These are phyloP conservation scores for Acleris literana DNA, from an alignment of 2,888 invertebrate species.

Conservation along the genomic window DNA sequence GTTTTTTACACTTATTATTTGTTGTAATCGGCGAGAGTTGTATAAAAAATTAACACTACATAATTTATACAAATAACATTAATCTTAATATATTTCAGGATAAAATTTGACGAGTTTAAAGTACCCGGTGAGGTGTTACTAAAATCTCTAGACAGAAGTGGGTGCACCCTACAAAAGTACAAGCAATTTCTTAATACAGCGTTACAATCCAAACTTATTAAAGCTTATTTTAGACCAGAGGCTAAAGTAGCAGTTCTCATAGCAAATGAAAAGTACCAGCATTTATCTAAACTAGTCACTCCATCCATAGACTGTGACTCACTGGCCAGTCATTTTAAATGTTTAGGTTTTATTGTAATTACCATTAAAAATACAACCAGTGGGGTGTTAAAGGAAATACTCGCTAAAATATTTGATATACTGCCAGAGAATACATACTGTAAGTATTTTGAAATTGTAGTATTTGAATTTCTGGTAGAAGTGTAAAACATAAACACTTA, in stretches of 20 bases:
- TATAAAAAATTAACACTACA: too few species aligned
- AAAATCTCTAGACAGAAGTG: constrained; percentile 62
- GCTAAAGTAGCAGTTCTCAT: constrained; percentile 74
- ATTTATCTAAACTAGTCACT: constrained; percentile 69
- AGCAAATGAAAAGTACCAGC: constrained; percentile 69
- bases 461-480: too few species aligned
- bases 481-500: too few species aligned
- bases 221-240: constrained; percentile 63
- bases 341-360: constrained; percentile 67
- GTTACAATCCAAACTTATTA: constrained; percentile 51
- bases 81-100: constrained; percentile 50
- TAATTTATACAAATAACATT: constrained; percentile 2
- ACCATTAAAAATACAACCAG: constrained; percentile 63
- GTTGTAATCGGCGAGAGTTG: too few species aligned
- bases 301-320: constrained; percentile 73
- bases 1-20: background rate
- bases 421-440: constrained; percentile 74
- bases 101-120: constrained; percentile 50
- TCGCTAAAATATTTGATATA: constrained; percentile 54
- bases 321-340: constrained; percentile 60
- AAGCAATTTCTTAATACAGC: constrained; percentile 51
- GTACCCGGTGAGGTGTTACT: constrained; percentile 68
- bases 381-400: constrained; percentile 52
- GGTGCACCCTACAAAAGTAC: constrained; percentile 57
- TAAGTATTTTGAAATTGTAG: constrained; percentile 52